Base-by-base conservation (phyloP, 2,888 invertebrate genomes). In the Baronia brevicornis region DNA sequence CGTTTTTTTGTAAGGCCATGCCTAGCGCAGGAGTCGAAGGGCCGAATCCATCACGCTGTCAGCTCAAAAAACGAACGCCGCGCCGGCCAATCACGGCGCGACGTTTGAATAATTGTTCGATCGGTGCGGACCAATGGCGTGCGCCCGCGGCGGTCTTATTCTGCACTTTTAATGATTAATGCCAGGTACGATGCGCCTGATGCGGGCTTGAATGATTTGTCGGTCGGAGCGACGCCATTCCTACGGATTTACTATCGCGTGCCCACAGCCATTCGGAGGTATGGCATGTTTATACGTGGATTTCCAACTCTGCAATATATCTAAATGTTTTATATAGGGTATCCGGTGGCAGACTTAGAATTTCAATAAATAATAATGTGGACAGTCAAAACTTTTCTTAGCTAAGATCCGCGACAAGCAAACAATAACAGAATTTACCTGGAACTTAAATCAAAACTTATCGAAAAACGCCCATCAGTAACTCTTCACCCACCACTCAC, bases 21-120 rank as follows among this genome's bases (percentile, higher is more conserved):
- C 54, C 70, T n/a, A n/a, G 79, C 79, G 79, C 79, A 60, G 50
- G 79, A 73, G 78, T 75, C 69, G 77, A 74, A 77, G 78, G 78
- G 75, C 63, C 72, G 77, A 67, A 79, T 77, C 77, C 70, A 79
- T 84, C 80, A 79, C 63, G 56, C 64, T 75, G 75, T 73, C 78
- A 68, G 58, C 58, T 60, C 60, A 67, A 79, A 79, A 78, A 78
- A 72, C 62, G 56, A 18, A 59, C 51, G 51, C 40, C 50, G 46
- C 50, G 43, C 45, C 52, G 59, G 51, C 82, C 82, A 84, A 82
- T 82, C 61, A 53, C 51, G 46, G 59, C 48, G 52, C 65, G 51
- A 56, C 61, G 66, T 82, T 82, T 78, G 75, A 82, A 84, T 84
- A 84, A 82, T 82, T 79, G 79, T 79, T 74, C 78, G 69, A 64